These are phyloP conservation scores for Cnemophilus loriae DNA, from an alignment of 2,113 vertebrate genomes.

Conservation along the genomic window DNA sequence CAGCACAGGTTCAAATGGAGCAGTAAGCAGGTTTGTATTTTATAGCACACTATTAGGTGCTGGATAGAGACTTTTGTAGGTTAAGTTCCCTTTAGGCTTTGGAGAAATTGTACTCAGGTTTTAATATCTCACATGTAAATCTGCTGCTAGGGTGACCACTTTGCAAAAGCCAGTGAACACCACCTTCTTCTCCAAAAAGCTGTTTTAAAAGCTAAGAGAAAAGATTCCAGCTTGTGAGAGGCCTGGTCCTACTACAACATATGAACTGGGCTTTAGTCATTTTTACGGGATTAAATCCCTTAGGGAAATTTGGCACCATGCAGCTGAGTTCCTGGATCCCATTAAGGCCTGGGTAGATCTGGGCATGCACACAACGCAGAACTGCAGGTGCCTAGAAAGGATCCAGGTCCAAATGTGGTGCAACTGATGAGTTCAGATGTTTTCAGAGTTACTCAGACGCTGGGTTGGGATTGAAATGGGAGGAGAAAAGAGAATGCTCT, in stretches of 20 bases:
- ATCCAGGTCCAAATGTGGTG: conserved; percentile 36
- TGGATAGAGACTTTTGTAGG: background rate
- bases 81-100: background rate
- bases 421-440: conserved; percentile 10
- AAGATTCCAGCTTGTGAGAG: background rate
- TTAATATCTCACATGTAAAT: background rate
- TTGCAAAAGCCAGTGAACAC: background rate
- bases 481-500: background rate
- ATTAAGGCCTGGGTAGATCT: conserved; percentile 50
- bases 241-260: background rate
- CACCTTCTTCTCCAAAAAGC: background rate
- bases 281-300: conserved; percentile 29
- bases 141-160: background rate
- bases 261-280: conserved; percentile 14
- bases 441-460: conserved; percentile 41
- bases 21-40: background rate
- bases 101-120: background rate
- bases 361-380: conserved; percentile 27
- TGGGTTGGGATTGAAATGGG: background rate
- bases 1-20: background rate
- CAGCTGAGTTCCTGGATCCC: conserved; percentile 29
- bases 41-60: background rate
- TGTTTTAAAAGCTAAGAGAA: background rate
- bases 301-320: background rate
- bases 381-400: conserved; percentile 48